Evolutionary conservation across 2,888 invertebrate genomes (phyloP), one percentile per base, ranked within the genome.

Genomic region (Eurytoma californica): DNA sequence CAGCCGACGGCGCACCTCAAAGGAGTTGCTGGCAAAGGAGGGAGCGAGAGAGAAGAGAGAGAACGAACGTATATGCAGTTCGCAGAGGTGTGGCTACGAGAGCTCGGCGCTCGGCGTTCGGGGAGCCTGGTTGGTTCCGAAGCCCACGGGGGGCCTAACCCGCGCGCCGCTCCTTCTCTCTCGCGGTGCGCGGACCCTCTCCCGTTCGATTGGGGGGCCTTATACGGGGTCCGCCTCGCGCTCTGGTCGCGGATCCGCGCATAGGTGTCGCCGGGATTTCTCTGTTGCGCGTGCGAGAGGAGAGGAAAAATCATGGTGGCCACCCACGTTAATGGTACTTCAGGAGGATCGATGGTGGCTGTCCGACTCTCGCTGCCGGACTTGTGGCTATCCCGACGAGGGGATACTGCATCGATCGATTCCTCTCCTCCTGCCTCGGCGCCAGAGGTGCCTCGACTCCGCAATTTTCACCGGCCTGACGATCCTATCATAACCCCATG

Each of bases 111-210:
- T 66, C 49, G 20, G 70, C 73, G 24, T 65, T 58, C 60, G 68
- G 68, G 63, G 66, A 7, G 70, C 63, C 77, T 80, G 80, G 80
- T 80, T 80, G 80, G 80, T 69, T 76, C 77, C 49, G 75, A 61
- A 70, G 79, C 76, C 79, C 79, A 76, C 81, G 79, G 81, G 81
- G 81, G 81, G 81, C 79, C 79, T 73, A 58, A 79, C 79, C 73
- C 73, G 58, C 39, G 7, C 68, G 58, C 39, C 72, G 47, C 30
- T 47, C 68, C 67, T 72, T 63, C 58, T 63, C 79, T 72, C 77
- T 53, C 53, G 14, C 53, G n/a, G 20, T 51, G 30, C 39, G 30
- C 28, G 9, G 24, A 39, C 57, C 39, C 68, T 55, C 30, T 77
- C 76, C 55, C 24, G 72, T 72, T 72, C 78, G 72, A 78, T 78